These are phyloP conservation scores for Ailurus styani DNA, from an alignment of 2,113 vertebrate genomes.

Conservation along the genomic window DNA sequence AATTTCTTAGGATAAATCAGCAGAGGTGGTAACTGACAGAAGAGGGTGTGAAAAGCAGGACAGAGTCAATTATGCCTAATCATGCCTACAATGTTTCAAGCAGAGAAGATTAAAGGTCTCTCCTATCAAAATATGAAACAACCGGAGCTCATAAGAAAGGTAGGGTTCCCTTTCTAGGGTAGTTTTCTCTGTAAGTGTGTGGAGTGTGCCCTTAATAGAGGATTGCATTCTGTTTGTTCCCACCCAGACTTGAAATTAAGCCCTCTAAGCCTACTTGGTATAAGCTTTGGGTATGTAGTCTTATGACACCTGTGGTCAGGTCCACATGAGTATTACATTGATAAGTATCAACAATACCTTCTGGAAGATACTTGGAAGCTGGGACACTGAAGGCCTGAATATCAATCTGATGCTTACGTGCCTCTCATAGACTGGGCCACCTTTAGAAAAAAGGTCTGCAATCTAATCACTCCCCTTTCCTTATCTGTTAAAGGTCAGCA, in stretches of 20 bases:
- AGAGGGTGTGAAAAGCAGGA: background rate
- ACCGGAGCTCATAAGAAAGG: background rate
- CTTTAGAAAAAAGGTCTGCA: background rate
- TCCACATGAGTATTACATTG: background rate
- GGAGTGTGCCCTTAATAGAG: background rate
- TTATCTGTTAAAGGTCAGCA: background rate
- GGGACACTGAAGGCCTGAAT: background rate
- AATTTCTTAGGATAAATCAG: background rate
- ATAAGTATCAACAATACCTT: background rate
- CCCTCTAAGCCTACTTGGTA: background rate
- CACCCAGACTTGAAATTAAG: background rate
- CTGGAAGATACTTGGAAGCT: background rate
- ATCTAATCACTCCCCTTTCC: background rate
- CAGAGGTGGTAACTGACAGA: background rate
- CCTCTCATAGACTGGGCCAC: too few species aligned
- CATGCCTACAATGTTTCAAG: background rate
- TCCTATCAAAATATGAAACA: background rate
- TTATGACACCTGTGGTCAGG: background rate
- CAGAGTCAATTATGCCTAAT: background rate
- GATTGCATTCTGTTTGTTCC: background rate
- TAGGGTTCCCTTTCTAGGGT: background rate
- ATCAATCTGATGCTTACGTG: background rate
- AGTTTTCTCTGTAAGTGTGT: background rate
- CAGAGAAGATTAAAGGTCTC: background rate
- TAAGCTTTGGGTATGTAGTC: background rate